A percentile compares a stretch with the other conserved stretches of the same genome.
phyloP scores from a whole-genome alignment of 1,140 invertebrate genomes.

The Galleria mellonella region DNA sequence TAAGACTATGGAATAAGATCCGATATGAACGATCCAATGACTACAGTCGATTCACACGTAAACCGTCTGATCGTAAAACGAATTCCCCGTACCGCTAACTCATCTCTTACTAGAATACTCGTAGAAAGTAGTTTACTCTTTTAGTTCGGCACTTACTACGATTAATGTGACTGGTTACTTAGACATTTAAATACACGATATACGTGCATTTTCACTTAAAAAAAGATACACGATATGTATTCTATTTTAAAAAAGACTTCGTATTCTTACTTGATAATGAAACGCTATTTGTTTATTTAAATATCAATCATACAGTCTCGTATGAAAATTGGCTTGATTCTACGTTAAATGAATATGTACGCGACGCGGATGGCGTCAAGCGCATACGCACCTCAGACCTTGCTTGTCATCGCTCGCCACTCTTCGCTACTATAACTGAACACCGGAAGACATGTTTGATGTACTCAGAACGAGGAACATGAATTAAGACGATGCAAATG shows the following conservation, averaged over 20 bases:
- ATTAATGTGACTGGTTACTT: slow-evolving; percentile 1
- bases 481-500: slow-evolving; percentile 16
- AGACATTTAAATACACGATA: slow-evolving; percentile 1
- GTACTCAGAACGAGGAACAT: slow-evolving; percentile 10
- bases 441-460: slow-evolving; percentile 14
- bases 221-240: no score
- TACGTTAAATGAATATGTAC: no score
- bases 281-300: no score
- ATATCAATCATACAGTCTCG: no score
- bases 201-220: no score
- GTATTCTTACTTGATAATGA: no score
- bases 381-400: slow-evolving; percentile 6
- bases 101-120: slow-evolving; percentile 2
- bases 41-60: neutral
- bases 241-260: no score
- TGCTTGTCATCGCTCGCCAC: slow-evolving; percentile 7
- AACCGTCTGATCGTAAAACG: slow-evolving; percentile 4
- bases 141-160: neutral
- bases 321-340: neutral
- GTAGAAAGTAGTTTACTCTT: slow-evolving; percentile 5
- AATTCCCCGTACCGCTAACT: slow-evolving; percentile 5
- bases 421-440: neutral
- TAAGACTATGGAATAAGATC: neutral
- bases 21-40: neutral
- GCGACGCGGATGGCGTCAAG: slow-evolving; percentile 6